Evolutionary conservation across 1,140 invertebrate genomes (phyloP).

Genomic region (Zophobas morio): DNA sequence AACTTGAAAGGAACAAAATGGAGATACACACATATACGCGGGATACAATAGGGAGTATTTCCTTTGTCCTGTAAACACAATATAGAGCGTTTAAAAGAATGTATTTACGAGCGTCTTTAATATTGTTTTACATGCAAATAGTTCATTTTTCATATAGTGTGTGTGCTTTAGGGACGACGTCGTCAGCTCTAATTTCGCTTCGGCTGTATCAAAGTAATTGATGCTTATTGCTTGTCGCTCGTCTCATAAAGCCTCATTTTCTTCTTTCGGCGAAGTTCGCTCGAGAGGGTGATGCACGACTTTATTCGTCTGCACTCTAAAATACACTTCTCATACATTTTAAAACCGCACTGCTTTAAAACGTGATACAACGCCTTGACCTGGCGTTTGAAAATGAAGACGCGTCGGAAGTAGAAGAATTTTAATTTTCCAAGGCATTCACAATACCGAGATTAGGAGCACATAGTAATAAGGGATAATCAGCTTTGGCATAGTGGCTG

Average conservation of each 20-base stretch:
- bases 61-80: slow-evolving; percentile 46
- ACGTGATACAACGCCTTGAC: not conserved
- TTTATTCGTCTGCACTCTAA: too few relatives aligned
- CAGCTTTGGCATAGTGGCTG: slow-evolving; percentile 39
- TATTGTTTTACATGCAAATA: slow-evolving; percentile 48
- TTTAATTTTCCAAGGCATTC: slow-evolving; percentile 34
- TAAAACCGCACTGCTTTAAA: not conserved
- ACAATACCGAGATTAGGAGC: slow-evolving; percentile 32
- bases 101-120: slow-evolving; percentile 44
- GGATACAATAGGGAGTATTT: slow-evolving; percentile 40
- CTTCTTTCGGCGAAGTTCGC: not conserved
- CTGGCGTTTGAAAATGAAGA: not conserved
- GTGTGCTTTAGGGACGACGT: slow-evolving; percentile 6
- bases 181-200: slow-evolving; percentile 39
- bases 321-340: not conserved
- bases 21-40: slow-evolving; percentile 39
- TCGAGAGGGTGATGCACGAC: too few relatives aligned
- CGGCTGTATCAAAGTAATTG: slow-evolving; percentile 36
- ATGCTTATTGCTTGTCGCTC: slow-evolving; percentile 45
- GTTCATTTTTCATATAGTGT: slow-evolving; percentile 39
- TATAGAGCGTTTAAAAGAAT: slow-evolving; percentile 47
- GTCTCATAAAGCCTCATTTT: slow-evolving; percentile 24
- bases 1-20: slow-evolving; percentile 41
- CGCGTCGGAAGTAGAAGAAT: slow-evolving; percentile 5
- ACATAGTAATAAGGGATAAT: slow-evolving; percentile 41